phyloP scores from a whole-genome alignment of 2,797 vertebrate genomes.

The Acanthiza pusilla region DNA sequence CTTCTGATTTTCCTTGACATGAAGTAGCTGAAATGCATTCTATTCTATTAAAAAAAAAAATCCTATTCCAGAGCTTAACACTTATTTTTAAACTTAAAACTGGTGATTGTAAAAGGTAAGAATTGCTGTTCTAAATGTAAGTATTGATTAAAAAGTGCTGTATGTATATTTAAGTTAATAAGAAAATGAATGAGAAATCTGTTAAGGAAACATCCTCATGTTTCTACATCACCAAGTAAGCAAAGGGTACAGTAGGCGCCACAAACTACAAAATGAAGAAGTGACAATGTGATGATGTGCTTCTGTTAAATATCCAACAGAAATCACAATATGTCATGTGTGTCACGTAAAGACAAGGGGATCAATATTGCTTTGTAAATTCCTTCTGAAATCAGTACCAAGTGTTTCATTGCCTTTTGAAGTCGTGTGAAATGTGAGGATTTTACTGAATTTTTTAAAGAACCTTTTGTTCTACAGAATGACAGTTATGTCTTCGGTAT shows the following conservation, averaged over 20 bases:
- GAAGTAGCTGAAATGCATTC: not conserved
- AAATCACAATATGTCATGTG: not conserved
- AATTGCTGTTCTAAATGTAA: not conserved
- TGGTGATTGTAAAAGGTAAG: not conserved
- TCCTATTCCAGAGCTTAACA: not conserved
- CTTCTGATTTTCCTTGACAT: not conserved
- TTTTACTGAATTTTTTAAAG: not conserved
- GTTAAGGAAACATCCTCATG: not conserved
- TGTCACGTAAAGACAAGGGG: not conserved
- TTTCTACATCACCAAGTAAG: not conserved
- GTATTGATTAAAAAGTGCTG: not conserved
- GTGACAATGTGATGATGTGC: not conserved
- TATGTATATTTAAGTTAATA: not conserved
- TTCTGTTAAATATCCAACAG: slow-evolving; percentile 18
- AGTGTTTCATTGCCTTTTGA: slow-evolving; percentile 24
- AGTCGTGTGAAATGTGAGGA: not conserved
- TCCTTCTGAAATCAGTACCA: not conserved
- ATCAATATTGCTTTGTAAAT: slow-evolving; percentile 20
- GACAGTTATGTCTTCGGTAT: not conserved
- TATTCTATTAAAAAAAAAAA: not conserved
- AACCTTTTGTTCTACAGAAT: not conserved
- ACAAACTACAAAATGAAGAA: not conserved
- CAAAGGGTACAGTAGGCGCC: not conserved
- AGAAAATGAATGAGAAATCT: not conserved
- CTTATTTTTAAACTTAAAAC: not conserved